Evolutionary conservation across 2,797 vertebrate genomes (phyloP).

Genomic region (Melanitta fusca): DNA sequence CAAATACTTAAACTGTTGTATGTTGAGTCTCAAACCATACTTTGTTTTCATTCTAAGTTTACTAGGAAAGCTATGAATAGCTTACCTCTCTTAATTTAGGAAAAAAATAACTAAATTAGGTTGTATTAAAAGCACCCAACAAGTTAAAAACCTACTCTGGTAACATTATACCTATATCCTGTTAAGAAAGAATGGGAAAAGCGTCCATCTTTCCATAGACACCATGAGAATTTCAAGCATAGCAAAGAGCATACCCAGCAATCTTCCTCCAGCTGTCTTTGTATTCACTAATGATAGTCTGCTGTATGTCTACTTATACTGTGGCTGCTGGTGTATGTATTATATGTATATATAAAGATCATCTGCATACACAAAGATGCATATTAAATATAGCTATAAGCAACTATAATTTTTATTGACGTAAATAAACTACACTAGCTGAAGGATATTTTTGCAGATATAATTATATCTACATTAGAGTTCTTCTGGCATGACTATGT

Average conservation of each 20-base stretch:
- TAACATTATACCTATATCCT: not conserved
- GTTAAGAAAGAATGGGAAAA: not conserved
- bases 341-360: not conserved
- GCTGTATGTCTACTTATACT: not conserved
- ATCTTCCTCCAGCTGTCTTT: not conserved
- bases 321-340: not conserved
- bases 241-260: not conserved
- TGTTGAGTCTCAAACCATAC: not conserved
- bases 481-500: not conserved
- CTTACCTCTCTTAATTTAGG: not conserved
- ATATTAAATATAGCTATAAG: not conserved
- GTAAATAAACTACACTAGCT: constrained; percentile 39
- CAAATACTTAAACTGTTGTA: not conserved
- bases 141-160: not conserved
- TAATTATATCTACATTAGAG: constrained; percentile 30
- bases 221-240: not conserved
- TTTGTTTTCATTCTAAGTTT: not conserved
- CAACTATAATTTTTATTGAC: constrained; percentile 9
- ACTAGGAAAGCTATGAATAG: constrained; percentile 10
- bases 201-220: not conserved
- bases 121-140: not conserved
- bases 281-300: not conserved
- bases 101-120: not conserved
- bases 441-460: constrained; percentile 53
- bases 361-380: not conserved